These are phyloP conservation scores for Scatophagus argus DNA, from an alignment of 2,113 vertebrate species.

Conservation along the genomic window DNA sequence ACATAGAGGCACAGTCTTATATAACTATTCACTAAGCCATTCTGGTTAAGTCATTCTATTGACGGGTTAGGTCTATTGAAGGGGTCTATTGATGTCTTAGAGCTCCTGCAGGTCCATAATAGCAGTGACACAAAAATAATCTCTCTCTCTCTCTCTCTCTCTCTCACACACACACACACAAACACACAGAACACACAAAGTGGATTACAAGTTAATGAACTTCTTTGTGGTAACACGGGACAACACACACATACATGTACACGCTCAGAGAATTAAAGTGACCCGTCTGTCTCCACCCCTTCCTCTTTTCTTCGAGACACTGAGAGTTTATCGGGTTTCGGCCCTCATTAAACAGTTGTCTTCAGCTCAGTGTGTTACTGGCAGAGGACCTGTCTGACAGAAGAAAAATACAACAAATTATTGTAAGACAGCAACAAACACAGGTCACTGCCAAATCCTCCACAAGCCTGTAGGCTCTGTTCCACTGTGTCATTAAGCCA, in stretches of 20 bases:
- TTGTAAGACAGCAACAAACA: conserved; percentile 46
- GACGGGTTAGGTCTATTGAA: conserved; percentile 37
- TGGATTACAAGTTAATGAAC: conserved; percentile 63
- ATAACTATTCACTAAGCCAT: conserved; percentile 41
- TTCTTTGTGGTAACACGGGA: conserved; percentile 33
- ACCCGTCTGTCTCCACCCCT: neutral
- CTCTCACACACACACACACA: conserved; percentile 35
- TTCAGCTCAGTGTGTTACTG: conserved; percentile 29
- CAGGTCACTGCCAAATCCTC: conserved; percentile 42
- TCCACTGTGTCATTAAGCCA: conserved; percentile 60
- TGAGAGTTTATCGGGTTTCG: conserved; percentile 1
- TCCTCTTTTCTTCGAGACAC: neutral
- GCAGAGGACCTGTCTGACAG: conserved; percentile 20
- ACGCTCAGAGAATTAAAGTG: neutral
- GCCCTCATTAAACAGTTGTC: conserved; percentile 36
- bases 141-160: no score
- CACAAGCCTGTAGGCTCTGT: conserved; percentile 41
- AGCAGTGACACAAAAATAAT: conserved; percentile 30
- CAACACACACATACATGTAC: neutral
- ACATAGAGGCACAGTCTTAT: conserved; percentile 26
- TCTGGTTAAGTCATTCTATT: conserved; percentile 41
- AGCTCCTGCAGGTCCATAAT: conserved; percentile 42
- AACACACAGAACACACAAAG: conserved; percentile 20
- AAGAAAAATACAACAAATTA: conserved; percentile 52
- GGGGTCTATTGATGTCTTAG: conserved; percentile 29